Evolutionary conservation across 2,888 invertebrate species (phyloP).

Genomic region (Pilophorus perplexus): DNA sequence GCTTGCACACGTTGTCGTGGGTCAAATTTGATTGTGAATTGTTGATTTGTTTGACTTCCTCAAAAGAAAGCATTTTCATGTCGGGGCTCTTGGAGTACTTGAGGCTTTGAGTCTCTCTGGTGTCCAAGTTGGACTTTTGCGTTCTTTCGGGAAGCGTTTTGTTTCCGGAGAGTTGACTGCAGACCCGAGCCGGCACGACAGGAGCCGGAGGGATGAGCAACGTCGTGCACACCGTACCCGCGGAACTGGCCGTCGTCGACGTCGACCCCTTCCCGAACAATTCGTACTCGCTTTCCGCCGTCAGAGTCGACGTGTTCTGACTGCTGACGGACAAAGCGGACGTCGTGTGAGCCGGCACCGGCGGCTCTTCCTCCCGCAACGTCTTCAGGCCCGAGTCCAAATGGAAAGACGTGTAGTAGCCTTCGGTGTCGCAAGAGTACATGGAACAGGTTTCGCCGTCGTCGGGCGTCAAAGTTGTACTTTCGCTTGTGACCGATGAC

Average conservation of each 20-base stretch:
- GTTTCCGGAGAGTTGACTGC: conserved; percentile 52
- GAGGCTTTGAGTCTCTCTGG: conserved; percentile 47
- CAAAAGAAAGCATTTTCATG: conserved; percentile 45
- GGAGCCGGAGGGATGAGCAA: conserved; percentile 69
- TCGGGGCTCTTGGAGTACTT: conserved; percentile 46
- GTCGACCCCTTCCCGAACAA: conserved; percentile 82
- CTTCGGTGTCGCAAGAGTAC: conserved; percentile 94
- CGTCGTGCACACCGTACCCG: conserved; percentile 84
- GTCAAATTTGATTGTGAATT: conserved; percentile 44
- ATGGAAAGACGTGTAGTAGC: conserved; percentile 96
- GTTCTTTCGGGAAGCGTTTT: conserved; percentile 48
- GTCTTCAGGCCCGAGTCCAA: conserved; percentile 91
- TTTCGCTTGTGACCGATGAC: conserved; percentile 80
- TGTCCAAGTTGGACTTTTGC: conserved; percentile 42
- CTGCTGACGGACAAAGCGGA: conserved; percentile 65
- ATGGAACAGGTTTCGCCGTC: conserved; percentile 76
- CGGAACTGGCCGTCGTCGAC: conserved; percentile 85
- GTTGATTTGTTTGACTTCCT: conserved; percentile 45
- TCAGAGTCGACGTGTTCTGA: conserved; percentile 56
- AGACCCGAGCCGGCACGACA: conserved; percentile 78
- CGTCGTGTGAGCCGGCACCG: conserved; percentile 68
- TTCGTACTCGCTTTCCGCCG: conserved; percentile 85
- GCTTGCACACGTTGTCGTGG: conserved; percentile 46
- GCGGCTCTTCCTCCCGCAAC: conserved; percentile 67
- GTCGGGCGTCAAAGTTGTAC: conserved; percentile 79